Evolutionary conservation across 2,113 vertebrate species (phyloP).

Genomic region (Probosciger aterrimus): DNA sequence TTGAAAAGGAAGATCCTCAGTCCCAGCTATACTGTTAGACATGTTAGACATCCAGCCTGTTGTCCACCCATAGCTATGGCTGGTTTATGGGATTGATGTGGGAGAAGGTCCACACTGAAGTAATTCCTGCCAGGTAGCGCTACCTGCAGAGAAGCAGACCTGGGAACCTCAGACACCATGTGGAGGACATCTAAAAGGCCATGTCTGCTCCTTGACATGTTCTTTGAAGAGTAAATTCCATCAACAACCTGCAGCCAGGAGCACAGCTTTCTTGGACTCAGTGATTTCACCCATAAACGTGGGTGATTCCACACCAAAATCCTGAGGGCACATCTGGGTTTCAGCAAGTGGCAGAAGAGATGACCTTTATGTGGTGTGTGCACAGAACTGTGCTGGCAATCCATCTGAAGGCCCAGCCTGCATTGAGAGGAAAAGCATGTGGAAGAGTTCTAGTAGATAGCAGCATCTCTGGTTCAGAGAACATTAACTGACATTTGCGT

Average conservation of each 20-base stretch:
- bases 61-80: background rate
- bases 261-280: background rate
- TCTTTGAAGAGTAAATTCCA: background rate
- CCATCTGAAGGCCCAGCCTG: background rate
- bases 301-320: background rate
- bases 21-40: background rate
- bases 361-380: background rate
- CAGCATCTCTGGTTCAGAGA: background rate
- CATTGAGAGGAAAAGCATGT: background rate
- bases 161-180: background rate
- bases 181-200: background rate
- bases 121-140: background rate
- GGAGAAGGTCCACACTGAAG: background rate
- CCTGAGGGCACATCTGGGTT: background rate
- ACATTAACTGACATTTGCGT: background rate
- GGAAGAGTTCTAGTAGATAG: background rate
- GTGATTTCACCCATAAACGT: background rate
- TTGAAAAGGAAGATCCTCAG: background rate
- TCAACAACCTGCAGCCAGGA: background rate
- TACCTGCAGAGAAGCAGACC: background rate
- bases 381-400: background rate
- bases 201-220: background rate
- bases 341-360: background rate
- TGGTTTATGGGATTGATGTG: rapidly evolving
- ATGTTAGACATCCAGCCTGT: rapidly evolving